Conservation (phyloP, 2,888 invertebrate species). For the Celastrina argiolus region DNA sequence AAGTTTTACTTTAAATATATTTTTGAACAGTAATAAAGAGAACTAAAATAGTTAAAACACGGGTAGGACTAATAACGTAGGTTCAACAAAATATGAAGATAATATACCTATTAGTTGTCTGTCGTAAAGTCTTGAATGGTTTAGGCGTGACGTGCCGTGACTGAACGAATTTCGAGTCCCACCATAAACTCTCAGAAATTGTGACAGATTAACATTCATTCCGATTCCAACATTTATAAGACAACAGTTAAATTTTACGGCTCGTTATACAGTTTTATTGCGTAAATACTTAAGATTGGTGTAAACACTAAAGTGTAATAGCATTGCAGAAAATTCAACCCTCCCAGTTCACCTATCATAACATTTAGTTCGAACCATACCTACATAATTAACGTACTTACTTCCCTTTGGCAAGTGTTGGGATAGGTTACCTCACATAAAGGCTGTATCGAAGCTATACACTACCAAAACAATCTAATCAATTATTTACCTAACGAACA, state of each 20-base stretch:
- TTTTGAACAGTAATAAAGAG: no score
- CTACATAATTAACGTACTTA: background rate
- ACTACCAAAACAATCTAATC: background rate
- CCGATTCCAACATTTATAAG: conserved; percentile 12
- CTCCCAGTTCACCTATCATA: background rate
- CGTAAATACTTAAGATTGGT: background rate
- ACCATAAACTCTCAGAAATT: conserved; percentile 10
- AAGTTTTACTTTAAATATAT: no score
- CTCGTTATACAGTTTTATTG: conserved; percentile 9
- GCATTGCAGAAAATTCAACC: background rate
- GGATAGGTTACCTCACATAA: background rate
- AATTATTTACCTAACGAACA: background rate
- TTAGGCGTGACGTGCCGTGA: conserved; percentile 16
- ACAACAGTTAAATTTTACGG: background rate
- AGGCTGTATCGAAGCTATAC: background rate
- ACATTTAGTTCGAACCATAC: background rate
- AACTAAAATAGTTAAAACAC: background rate
- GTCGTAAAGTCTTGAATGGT: background rate
- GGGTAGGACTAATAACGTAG: background rate
- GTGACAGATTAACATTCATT: conserved; percentile 16
- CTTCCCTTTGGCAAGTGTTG: background rate
- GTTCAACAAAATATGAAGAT: background rate
- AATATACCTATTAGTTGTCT: conserved; percentile 12
- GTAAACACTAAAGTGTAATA: background rate
- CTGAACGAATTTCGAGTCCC: conserved; percentile 24